phyloP scores from a whole-genome alignment of 2,113 vertebrate species.

The Octodon degus region DNA sequence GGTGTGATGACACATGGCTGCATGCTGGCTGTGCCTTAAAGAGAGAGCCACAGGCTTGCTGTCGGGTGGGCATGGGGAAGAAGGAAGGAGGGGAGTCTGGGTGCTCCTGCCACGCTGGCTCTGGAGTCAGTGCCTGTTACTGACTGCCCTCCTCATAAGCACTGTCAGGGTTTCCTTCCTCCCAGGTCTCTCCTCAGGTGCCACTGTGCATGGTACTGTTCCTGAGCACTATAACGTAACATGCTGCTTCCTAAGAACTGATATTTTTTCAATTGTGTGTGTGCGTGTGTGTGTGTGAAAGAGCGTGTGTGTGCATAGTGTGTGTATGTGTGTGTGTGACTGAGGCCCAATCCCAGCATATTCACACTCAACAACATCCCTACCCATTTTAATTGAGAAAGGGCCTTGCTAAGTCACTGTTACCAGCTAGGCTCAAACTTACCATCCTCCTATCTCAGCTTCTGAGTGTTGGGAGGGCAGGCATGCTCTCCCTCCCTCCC shows the following conservation, averaged over 20 bases:
- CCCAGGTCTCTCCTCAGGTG: neutral
- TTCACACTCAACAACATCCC: neutral
- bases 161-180: neutral
- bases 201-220: neutral
- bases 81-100: rapidly evolving
- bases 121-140: neutral
- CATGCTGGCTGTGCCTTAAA: neutral
- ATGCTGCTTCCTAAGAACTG: neutral
- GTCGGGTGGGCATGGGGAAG: neutral
- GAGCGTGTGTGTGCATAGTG: neutral
- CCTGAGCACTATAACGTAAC: neutral
- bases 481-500: neutral
- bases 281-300: neutral
- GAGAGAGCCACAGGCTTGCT: no score
- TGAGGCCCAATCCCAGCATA: neutral
- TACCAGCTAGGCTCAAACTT: neutral
- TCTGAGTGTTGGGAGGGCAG: neutral
- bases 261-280: neutral
- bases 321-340: neutral
- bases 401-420: neutral
- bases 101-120: neutral
- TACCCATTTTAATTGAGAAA: neutral
- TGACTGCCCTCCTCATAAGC: neutral
- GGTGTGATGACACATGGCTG: neutral
- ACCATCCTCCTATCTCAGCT: neutral